phyloP scores from a whole-genome alignment of 2,113 vertebrate genomes.

The Oxyruncus cristatus region DNA sequence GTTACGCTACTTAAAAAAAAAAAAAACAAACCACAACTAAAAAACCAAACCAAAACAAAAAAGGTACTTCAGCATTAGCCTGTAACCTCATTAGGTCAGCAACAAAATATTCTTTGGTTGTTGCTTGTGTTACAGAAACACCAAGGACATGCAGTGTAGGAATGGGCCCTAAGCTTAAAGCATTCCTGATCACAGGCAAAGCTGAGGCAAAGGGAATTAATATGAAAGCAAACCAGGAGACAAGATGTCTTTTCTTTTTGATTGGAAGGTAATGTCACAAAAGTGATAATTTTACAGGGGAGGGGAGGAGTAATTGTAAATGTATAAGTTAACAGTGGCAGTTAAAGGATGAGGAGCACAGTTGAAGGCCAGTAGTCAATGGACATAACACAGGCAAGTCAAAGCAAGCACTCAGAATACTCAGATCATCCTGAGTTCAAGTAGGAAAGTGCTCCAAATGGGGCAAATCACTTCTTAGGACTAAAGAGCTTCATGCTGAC shows the following conservation, averaged over 20 bases:
- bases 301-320: not conserved
- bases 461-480: not conserved
- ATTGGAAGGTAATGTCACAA: not conserved
- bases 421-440: not conserved
- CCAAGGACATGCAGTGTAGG: not conserved
- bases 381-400: not conserved
- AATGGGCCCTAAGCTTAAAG: not conserved
- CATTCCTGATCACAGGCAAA: not conserved
- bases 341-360: not conserved
- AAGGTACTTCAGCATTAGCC: not conserved
- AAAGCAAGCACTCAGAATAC: not conserved
- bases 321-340: not conserved
- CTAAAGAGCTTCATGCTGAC: not conserved
- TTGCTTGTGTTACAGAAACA: not conserved
- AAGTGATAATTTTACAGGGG: not conserved
- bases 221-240: conserved; percentile 42
- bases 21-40: no score
- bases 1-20: not conserved
- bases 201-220: conserved; percentile 42
- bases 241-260: not conserved
- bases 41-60: not conserved
- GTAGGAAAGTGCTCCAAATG: not conserved
- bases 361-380: not conserved
- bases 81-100: not conserved
- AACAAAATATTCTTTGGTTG: not conserved